phyloP scores from a whole-genome alignment of 2,797 vertebrate species.

The Silurus aristotelis region DNA sequence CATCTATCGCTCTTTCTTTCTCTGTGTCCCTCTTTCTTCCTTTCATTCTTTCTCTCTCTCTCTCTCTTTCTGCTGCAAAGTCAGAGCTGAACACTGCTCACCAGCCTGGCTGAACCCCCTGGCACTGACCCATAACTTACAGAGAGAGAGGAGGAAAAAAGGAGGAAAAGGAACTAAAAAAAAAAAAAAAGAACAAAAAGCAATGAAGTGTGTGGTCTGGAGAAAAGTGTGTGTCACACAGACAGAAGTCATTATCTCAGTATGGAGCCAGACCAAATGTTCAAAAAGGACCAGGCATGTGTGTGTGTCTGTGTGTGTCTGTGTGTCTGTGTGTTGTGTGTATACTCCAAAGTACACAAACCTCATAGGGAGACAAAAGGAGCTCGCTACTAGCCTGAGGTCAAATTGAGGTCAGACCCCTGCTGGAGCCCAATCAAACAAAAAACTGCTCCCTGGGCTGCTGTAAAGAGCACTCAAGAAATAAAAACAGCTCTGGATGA shows the following conservation, averaged over 20 bases:
- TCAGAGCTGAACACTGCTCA: conserved; percentile 19
- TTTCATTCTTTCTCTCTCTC: background rate
- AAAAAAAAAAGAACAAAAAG: background rate
- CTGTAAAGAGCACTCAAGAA: conserved; percentile 17
- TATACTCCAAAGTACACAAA: conserved; percentile 11
- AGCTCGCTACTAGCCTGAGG: conserved; percentile 20
- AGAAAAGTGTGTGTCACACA: background rate
- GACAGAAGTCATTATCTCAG: conserved; percentile 32
- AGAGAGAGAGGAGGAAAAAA: background rate
- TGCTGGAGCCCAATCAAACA: conserved; percentile 32
- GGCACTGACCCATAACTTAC: conserved; percentile 27
- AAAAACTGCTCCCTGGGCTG: conserved; percentile 4
- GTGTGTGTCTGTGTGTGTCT: background rate
- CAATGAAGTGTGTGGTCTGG: background rate
- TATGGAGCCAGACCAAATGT: conserved; percentile 20
- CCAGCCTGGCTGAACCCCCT: conserved; percentile 23
- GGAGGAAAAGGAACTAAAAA: background rate
- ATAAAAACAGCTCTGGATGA: conserved; percentile 22
- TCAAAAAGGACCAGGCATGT: background rate
- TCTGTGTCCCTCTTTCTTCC: conserved; percentile 23
- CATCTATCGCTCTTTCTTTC: conserved; percentile 20
- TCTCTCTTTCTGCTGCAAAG: conserved; percentile 30
- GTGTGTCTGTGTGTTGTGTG: conserved; percentile 21
- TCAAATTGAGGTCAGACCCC: conserved; percentile 38
- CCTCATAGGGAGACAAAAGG: background rate